Percentiles rank a stretch among this genome's conserved stretches.
Conservation (phyloP, 2,888 invertebrate species). For the Dasysyrphus tricinctus region DNA sequence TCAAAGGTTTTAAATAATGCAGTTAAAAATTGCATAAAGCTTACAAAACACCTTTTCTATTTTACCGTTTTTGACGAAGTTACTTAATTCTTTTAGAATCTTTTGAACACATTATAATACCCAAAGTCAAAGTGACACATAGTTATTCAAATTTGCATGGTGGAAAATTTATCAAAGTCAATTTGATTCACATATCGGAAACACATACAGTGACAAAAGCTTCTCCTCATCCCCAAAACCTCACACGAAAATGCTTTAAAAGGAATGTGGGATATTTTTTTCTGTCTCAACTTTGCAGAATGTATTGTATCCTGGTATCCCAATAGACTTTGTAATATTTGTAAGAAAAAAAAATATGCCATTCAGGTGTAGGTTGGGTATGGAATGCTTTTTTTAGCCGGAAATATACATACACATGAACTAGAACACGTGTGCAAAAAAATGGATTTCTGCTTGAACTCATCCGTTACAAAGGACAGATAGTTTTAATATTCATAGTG, state of each 20-base stretch:
- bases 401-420: background rate
- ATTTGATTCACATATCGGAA: slow-evolving; percentile 38
- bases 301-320: no score
- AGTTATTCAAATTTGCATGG: slow-evolving; percentile 33
- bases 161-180: slow-evolving; percentile 59
- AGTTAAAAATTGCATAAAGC: no score
- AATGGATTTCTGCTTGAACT: slow-evolving; percentile 3
- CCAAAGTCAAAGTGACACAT: slow-evolving; percentile 38
- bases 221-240: slow-evolving; percentile 10
- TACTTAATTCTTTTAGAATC: background rate
- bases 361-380: background rate
- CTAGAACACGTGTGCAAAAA: slow-evolving; percentile 23
- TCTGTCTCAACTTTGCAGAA: slow-evolving; percentile 11
- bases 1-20: no score
- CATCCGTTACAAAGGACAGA: slow-evolving; percentile 18
- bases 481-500: slow-evolving; percentile 63
- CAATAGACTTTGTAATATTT: slow-evolving; percentile 2
- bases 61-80: background rate
- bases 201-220: slow-evolving; percentile 31
- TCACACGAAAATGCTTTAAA: slow-evolving; percentile 1
- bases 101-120: slow-evolving; percentile 1
- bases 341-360: slow-evolving; percentile 3
- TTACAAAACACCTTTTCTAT: background rate
- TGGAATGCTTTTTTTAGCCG: background rate
- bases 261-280: slow-evolving; percentile 34